These are phyloP conservation scores for Pterocles orientalis DNA, from an alignment of 2,113 vertebrate genomes.

Conservation along the genomic window DNA sequence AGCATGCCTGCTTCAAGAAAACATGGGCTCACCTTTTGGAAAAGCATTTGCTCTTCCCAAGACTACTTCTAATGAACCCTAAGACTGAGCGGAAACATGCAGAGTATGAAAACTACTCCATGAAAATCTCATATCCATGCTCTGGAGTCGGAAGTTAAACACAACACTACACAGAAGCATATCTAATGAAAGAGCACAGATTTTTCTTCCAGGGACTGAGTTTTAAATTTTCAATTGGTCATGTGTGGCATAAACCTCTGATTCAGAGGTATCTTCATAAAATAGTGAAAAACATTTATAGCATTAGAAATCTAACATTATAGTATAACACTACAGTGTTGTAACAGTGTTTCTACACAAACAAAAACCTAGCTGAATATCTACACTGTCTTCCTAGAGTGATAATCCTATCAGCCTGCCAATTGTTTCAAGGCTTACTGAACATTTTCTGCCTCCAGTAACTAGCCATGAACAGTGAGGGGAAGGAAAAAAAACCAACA, in stretches of 20 bases:
- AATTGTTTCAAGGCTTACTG: constrained; percentile 18
- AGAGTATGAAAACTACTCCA: background rate
- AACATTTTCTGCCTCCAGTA: background rate
- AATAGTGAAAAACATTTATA: background rate
- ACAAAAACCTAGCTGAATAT: background rate
- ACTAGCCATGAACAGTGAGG: background rate
- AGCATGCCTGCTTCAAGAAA: background rate
- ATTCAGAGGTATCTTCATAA: background rate
- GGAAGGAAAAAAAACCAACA: background rate
- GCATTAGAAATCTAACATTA: background rate
- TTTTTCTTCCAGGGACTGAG: background rate
- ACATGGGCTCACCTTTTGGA: background rate
- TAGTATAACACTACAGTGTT: background rate
- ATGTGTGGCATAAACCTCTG: background rate
- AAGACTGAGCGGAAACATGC: background rate
- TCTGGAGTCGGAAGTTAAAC: background rate
- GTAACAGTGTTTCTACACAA: background rate
- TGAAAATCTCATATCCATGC: background rate
- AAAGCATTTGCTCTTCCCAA: background rate
- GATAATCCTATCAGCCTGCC: background rate
- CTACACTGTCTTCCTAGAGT: background rate
- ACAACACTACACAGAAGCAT: background rate
- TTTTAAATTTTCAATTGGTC: background rate
- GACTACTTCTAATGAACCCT: background rate
- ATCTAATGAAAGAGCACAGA: background rate